phyloP scores from a whole-genome alignment of 2,888 invertebrate genomes.

The Hirtodrosophila confusa region DNA sequence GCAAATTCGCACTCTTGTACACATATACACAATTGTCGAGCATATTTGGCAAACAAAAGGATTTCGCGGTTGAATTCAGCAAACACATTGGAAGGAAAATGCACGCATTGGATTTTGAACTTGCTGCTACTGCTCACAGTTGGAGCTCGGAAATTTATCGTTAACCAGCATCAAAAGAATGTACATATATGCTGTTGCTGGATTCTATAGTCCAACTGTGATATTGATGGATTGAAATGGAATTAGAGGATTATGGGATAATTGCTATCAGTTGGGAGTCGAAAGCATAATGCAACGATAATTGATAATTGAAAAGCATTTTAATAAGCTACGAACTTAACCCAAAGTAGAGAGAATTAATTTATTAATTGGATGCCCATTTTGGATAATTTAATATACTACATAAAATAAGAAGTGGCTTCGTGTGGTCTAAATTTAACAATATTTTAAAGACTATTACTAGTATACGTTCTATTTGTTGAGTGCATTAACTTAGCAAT shows the following conservation, averaged over 20 bases:
- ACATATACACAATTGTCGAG: slow-evolving; percentile 15
- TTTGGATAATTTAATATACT: no score
- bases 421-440: no score
- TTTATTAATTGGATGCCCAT: no score
- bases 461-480: no score
- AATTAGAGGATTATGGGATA: neutral
- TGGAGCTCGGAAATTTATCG: neutral
- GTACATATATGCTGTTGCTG: neutral
- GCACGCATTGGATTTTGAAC: slow-evolving; percentile 44
- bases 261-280: neutral
- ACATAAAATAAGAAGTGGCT: no score
- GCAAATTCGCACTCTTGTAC: slow-evolving; percentile 36
- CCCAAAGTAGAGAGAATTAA: no score
- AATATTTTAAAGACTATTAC: no score
- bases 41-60: slow-evolving; percentile 73
- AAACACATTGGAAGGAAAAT: slow-evolving; percentile 49
- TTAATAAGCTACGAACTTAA: no score
- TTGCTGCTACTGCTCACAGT: neutral
- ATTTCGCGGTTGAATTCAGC: slow-evolving; percentile 69
- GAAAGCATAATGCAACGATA: neutral
- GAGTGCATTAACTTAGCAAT: no score
- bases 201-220: neutral
- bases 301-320: no score
- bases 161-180: neutral
- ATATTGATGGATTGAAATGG: neutral